Evolutionary conservation across 2,888 invertebrate species (phyloP).

Genomic region (Conistra vaccinii): DNA sequence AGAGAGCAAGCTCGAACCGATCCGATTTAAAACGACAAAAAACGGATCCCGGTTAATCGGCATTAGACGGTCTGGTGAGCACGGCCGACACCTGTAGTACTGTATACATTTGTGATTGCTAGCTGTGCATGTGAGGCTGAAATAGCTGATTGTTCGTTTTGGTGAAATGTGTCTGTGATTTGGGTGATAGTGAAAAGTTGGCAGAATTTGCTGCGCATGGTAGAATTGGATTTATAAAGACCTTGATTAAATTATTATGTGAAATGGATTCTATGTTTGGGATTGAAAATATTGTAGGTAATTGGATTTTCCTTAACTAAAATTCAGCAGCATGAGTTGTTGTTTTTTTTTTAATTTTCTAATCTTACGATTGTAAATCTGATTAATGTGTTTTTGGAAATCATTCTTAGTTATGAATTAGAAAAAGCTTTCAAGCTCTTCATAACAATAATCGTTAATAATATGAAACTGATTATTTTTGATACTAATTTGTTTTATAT

Average conservation of each 20-base stretch:
- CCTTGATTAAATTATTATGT: background rate
- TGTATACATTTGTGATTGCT: constrained; percentile 46
- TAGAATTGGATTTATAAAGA: background rate
- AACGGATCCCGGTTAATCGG: constrained; percentile 76
- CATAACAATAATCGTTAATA: background rate
- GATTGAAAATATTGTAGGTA: background rate
- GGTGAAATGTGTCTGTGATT: constrained; percentile 10
- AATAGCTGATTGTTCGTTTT: constrained; percentile 20
- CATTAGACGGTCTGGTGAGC: constrained; percentile 82
- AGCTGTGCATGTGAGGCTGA: background rate
- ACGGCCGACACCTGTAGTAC: constrained; percentile 68
- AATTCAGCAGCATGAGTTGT: background rate
- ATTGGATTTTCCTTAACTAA: background rate
- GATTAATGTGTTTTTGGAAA: background rate
- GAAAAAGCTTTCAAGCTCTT: background rate
- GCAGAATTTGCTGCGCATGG: background rate
- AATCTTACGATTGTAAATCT: background rate
- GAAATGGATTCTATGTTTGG: background rate
- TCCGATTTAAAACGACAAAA: constrained; percentile 69
- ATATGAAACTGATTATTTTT: background rate
- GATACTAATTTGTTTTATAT: constrained; percentile 10
- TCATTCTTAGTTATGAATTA: background rate
- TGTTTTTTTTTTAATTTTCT: background rate
- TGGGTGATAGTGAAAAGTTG: background rate
- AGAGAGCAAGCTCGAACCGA: constrained; percentile 74